Percentiles rank a stretch among this genome's conserved stretches.
Conservation (phyloP, 2,797 vertebrate species). For the Ficedula albicollis region DNA sequence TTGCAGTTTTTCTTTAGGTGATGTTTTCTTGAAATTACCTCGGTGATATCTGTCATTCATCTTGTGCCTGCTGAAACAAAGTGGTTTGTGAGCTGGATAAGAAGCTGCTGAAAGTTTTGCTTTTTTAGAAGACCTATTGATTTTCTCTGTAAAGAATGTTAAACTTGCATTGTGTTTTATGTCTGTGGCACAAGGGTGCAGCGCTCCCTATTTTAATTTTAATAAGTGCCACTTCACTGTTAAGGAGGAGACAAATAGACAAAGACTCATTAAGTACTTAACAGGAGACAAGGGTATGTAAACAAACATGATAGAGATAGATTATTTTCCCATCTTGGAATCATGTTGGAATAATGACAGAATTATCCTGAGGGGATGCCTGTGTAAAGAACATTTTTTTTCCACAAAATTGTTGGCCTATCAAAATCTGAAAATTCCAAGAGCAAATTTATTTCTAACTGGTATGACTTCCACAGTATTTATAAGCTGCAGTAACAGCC, state of each 20-base stretch:
- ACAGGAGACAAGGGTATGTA: background rate
- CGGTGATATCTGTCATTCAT: background rate
- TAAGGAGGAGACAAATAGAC: background rate
- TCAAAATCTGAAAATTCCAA: background rate
- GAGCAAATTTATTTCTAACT: background rate
- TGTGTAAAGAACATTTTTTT: background rate
- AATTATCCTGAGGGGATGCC: background rate
- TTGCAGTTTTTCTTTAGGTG: background rate
- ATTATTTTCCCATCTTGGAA: background rate
- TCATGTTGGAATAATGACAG: background rate
- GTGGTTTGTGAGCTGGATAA: conserved; percentile 12
- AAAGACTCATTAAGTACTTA: background rate
- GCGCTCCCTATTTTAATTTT: background rate
- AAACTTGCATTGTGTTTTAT: conserved; percentile 23
- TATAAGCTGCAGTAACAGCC: background rate
- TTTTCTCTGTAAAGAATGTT: conserved; percentile 27
- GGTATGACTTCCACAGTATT: background rate
- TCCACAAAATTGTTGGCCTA: background rate
- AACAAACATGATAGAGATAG: background rate
- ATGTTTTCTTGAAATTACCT: background rate
- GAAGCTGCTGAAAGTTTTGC: conserved; percentile 15
- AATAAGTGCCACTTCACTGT: background rate
- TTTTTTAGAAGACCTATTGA: conserved; percentile 23
- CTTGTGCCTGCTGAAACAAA: background rate
- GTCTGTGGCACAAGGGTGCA: background rate